Conservation (phyloP, 2,888 invertebrate genomes). For the Blera fallax region DNA sequence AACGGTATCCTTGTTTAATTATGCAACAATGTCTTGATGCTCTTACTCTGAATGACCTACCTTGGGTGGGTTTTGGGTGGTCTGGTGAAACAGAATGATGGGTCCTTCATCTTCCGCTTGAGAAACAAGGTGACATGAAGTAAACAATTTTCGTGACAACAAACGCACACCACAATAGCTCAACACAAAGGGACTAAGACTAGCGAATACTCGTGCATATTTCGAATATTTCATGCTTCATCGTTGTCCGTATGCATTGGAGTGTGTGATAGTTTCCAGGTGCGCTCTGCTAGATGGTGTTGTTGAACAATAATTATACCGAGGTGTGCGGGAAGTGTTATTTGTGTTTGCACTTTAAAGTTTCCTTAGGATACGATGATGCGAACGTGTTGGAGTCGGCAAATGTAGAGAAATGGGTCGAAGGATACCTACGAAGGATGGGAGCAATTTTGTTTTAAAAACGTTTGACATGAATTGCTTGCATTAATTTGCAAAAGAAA, state of each 20-base stretch:
- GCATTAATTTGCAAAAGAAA: neutral
- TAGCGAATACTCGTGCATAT: neutral
- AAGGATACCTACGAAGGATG: neutral
- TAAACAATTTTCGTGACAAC: slow-evolving; percentile 18
- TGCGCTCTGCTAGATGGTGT: neutral
- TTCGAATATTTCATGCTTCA: neutral
- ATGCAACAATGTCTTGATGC: slow-evolving; percentile 24
- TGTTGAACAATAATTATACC: neutral
- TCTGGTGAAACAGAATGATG: no score
- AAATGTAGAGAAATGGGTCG: neutral
- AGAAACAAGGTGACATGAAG: slow-evolving; percentile 16
- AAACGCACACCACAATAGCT: slow-evolving; percentile 10
- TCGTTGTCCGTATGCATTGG: neutral
- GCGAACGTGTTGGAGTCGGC: neutral
- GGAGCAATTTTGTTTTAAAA: neutral
- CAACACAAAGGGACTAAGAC: neutral
- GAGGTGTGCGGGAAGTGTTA: neutral
- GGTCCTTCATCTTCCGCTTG: neutral
- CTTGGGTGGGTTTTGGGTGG: no score
- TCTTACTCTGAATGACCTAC: slow-evolving; percentile 21
- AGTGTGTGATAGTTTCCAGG: neutral
- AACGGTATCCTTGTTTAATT: slow-evolving; percentile 25
- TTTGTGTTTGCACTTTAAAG: slow-evolving; percentile 7
- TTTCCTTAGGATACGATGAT: neutral
- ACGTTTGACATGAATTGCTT: neutral